Percentiles rank a stretch among this genome's conserved stretches.
These are phyloP conservation scores for Phrynocephalus vlangalii DNA, from an alignment of 2,797 vertebrate species.

Conservation along the genomic window DNA sequence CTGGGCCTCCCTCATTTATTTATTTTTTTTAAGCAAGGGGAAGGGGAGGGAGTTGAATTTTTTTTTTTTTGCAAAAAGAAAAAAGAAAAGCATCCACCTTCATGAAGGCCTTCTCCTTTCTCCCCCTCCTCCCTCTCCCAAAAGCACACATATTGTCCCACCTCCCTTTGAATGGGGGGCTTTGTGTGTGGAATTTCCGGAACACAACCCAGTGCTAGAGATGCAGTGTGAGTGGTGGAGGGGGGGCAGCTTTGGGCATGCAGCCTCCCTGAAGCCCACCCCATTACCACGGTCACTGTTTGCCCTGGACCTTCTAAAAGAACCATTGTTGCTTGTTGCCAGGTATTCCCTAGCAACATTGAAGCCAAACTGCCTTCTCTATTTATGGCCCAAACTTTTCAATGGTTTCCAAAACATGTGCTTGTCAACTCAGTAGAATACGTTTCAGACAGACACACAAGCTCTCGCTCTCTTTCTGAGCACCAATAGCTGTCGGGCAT, in stretches of 20 bases:
- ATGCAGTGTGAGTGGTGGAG: slow-evolving; percentile 78
- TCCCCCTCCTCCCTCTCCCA: slow-evolving; percentile 56
- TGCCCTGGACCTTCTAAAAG: slow-evolving; percentile 85
- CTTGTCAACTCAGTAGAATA: slow-evolving; percentile 83
- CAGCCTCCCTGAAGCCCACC: slow-evolving; percentile 83
- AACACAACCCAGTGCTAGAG: slow-evolving; percentile 84
- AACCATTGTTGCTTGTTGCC: slow-evolving; percentile 85
- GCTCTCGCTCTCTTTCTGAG: background rate
- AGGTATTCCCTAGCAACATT: slow-evolving; percentile 87
- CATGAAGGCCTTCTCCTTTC: slow-evolving; percentile 35
- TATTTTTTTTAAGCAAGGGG: background rate
- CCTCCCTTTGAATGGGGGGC: slow-evolving; percentile 81
- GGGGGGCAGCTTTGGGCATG: slow-evolving; percentile 67
- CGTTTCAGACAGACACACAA: slow-evolving; percentile 80
- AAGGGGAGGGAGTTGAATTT: slow-evolving; percentile 46
- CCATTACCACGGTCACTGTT: slow-evolving; percentile 88
- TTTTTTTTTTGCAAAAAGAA: slow-evolving; percentile 54
- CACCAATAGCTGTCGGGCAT: slow-evolving; percentile 70
- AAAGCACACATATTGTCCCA: slow-evolving; percentile 82
- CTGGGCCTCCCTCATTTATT: slow-evolving; percentile 78
- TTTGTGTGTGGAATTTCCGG: slow-evolving; percentile 86
- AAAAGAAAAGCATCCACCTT: slow-evolving; percentile 67
- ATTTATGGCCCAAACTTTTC: slow-evolving; percentile 85
- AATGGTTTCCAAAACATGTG: slow-evolving; percentile 85
- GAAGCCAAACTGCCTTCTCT: slow-evolving; percentile 83